Conservation (phyloP, 1,140 invertebrate genomes). For the Maconellicoccus hirsutus region DNA sequence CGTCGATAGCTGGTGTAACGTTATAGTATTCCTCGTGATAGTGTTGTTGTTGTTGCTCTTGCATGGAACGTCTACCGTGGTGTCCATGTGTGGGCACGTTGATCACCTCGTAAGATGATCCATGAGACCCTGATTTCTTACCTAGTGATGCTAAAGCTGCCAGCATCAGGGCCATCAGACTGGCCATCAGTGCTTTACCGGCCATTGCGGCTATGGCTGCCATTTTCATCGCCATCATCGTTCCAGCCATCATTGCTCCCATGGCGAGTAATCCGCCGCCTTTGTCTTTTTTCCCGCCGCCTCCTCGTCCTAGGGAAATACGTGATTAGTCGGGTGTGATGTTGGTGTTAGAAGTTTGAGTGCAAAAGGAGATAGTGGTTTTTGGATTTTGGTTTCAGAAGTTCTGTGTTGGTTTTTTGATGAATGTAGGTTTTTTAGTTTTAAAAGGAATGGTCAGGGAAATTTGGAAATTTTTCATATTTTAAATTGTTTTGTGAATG, state of each 20-base stretch:
- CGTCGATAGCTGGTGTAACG: neutral
- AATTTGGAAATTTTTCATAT: too few relatives aligned
- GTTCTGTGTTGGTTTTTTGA: too few relatives aligned
- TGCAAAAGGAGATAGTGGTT: too few relatives aligned
- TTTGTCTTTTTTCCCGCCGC: slow-evolving; percentile 27
- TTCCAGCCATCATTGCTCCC: slow-evolving; percentile 24
- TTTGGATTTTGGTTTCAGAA: too few relatives aligned
- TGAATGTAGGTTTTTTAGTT: too few relatives aligned
- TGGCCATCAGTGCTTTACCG: slow-evolving; percentile 70
- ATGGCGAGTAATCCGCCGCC: slow-evolving; percentile 27
- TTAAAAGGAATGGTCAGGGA: too few relatives aligned
- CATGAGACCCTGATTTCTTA: slow-evolving; percentile 30
- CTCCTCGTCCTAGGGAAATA: neutral
- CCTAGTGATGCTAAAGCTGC: slow-evolving; percentile 37
- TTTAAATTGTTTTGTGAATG: too few relatives aligned
- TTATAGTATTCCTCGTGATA: neutral
- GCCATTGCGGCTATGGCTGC: slow-evolving; percentile 54
- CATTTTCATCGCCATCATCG: slow-evolving; percentile 27
- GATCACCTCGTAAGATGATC: slow-evolving; percentile 32
- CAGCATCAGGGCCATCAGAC: slow-evolving; percentile 59
- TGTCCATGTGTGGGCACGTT: slow-evolving; percentile 33
- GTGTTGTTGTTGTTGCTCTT: neutral
- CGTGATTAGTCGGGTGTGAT: too few relatives aligned
- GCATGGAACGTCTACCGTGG: neutral
- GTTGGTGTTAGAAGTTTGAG: too few relatives aligned